Base-by-base conservation (phyloP, 2,797 vertebrate genomes). In the Lacerta bilineata region DNA sequence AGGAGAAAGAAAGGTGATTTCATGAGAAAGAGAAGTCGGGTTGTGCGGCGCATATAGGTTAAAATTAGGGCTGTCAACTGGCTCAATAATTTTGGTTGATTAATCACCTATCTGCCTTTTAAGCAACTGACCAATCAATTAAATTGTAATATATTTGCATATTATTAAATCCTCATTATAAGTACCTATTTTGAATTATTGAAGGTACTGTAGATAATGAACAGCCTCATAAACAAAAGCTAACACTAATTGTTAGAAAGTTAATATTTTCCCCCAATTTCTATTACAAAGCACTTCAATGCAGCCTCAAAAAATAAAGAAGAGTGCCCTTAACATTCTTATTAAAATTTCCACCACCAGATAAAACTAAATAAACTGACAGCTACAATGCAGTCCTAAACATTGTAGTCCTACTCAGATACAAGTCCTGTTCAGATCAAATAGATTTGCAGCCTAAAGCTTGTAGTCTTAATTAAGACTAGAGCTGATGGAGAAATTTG, bases 131-230 rank as follows among this genome's bases (percentile, higher is more conserved):
- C 43, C 46, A 78, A 50, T 36, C 39, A 33, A 68, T 77, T 78
- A 85, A 76, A 29, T 64, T 55, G 46, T 68, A 86, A 43, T 33
- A 33, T 46, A 86, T 46, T 46, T 78, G 75, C 41, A 86, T 86
- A 78, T 68, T 66, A 43, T 33, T 23, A 85, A 41, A 66, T 27
- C 8, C 17, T 77, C 74, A 20, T 36, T 23, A 75, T 59, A 61
- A 55, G 72, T 43, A 68, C 4, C 84, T 77, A n/a, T 61, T 85
- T 77, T 86, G 76, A 68, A 64, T 46, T 68, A 68, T 61, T 23
- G 36, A 43, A 23, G 15, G 59, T 64, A 77, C 27, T 46, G 41
- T 43, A 77, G 27, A 66, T 43, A 43, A 85, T 23, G 43, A 33
- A 43, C 41, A 46, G 15, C n/a, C 66, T 43, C 10, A 85, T 66